Percentiles rank a stretch among this genome's conserved stretches.
Evolutionary conservation across 2,797 vertebrate species (phyloP).

Genomic region (Leptatherina wallacei): DNA sequence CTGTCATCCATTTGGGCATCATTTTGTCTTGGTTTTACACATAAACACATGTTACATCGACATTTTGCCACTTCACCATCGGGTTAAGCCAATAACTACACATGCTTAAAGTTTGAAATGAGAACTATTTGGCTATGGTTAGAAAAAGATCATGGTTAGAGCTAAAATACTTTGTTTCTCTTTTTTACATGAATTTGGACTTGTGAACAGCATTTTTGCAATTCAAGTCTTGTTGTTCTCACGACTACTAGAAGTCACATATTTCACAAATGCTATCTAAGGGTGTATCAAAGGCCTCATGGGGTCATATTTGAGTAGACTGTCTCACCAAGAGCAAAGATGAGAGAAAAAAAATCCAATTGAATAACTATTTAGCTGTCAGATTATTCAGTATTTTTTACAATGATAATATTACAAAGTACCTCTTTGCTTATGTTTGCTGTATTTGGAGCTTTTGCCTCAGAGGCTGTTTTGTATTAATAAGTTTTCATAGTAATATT

Average conservation of each 20-base stretch:
- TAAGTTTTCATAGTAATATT: slow-evolving; percentile 11
- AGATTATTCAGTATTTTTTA: not conserved
- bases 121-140: not conserved
- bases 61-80: not conserved
- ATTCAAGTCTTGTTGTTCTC: too few relatives aligned
- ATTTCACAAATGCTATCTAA: too few relatives aligned
- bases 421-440: not conserved
- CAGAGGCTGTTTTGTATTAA: slow-evolving; percentile 13
- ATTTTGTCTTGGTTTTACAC: too few relatives aligned
- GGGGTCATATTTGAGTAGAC: too few relatives aligned
- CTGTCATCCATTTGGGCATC: too few relatives aligned
- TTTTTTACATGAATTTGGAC: too few relatives aligned
- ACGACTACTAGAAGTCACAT: too few relatives aligned
- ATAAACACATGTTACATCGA: not conserved
- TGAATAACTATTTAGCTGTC: not conserved
- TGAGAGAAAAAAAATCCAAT: not conserved
- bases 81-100: not conserved
- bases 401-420: not conserved
- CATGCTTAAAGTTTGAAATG: not conserved
- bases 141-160: not conserved
- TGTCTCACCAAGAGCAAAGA: too few relatives aligned
- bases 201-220: too few relatives aligned
- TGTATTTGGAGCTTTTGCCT: not conserved
- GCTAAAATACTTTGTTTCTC: too few relatives aligned
- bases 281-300: too few relatives aligned